Conservation (phyloP, 2,888 invertebrate genomes). For the Stenolophus ochropezus region DNA sequence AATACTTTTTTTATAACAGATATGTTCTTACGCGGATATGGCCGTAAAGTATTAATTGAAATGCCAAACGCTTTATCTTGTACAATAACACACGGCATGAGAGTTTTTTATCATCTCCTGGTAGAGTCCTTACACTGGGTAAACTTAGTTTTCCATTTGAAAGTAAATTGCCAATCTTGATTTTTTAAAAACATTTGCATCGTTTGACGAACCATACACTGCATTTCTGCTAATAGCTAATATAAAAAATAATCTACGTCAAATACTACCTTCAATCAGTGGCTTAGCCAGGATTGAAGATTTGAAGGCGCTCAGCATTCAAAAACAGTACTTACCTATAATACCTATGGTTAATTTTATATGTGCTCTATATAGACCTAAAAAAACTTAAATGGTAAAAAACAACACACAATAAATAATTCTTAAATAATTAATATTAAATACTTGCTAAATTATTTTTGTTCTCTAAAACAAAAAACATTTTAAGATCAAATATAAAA, state of each 20-base stretch:
- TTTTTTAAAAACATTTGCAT: conserved; percentile 52
- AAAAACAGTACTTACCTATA: no score
- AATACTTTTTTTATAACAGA: conserved; percentile 40
- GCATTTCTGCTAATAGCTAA: conserved; percentile 62
- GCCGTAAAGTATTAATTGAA: conserved; percentile 51
- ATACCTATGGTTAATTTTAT: no score
- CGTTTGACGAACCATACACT: conserved; percentile 59
- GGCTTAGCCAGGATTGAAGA: no score
- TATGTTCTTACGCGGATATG: conserved; percentile 19
- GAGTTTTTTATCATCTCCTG: background rate
- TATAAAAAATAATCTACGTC: conserved; percentile 63
- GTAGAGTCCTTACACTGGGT: conserved; percentile 59
- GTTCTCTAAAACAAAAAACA: no score
- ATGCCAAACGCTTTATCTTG: conserved; percentile 61
- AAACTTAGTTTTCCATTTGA: conserved; percentile 58
- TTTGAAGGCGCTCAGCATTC: no score
- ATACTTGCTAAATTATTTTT: no score
- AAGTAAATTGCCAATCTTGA: conserved; percentile 60
- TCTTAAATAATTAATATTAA: no score
- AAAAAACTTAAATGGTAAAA: no score
- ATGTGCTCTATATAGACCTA: no score
- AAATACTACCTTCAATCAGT: no score
- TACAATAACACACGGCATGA: conserved; percentile 60
- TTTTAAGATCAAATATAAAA: no score
- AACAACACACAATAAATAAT: no score